These are phyloP conservation scores for Hephaestus fuliginosus DNA, from an alignment of 2,797 vertebrate species.

Conservation along the genomic window DNA sequence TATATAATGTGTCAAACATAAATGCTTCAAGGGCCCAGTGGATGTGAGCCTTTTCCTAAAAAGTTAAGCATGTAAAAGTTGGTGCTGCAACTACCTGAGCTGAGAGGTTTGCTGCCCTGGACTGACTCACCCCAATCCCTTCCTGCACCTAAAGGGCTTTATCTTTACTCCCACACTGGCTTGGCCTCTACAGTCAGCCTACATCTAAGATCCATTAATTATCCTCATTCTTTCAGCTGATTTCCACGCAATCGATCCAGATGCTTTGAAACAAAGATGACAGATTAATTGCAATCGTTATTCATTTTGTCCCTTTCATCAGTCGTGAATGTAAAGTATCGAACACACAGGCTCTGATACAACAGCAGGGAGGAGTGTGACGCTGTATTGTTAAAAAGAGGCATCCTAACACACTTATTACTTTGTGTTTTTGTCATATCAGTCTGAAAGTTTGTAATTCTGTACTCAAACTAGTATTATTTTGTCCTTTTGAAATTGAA, in stretches of 20 bases:
- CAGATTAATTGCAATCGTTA: conserved; percentile 61
- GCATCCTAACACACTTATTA: not conserved
- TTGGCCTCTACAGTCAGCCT: conserved; percentile 27
- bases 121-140: conserved; percentile 10
- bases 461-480: not conserved
- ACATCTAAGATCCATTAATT: conserved; percentile 38
- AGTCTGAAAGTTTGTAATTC: not conserved
- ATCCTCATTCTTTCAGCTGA: conserved; percentile 33
- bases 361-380: not conserved
- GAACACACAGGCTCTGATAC: conserved; percentile 1
- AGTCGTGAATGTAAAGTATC: conserved; percentile 3
- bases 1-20: not conserved
- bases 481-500: not conserved
- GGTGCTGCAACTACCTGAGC: not conserved
- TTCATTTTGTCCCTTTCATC: conserved; percentile 30
- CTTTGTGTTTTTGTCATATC: not conserved
- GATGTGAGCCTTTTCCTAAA: not conserved
- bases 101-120: conserved; percentile 9
- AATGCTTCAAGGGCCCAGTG: not conserved
- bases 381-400: not conserved
- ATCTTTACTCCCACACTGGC: conserved; percentile 20
- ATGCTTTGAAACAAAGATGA: conserved; percentile 60
- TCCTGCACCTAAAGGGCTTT: conserved; percentile 10
- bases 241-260: conserved; percentile 49
- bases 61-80: not conserved